Evolutionary conservation across 2,113 vertebrate genomes (phyloP).

Genomic region (Uria lomvia): DNA sequence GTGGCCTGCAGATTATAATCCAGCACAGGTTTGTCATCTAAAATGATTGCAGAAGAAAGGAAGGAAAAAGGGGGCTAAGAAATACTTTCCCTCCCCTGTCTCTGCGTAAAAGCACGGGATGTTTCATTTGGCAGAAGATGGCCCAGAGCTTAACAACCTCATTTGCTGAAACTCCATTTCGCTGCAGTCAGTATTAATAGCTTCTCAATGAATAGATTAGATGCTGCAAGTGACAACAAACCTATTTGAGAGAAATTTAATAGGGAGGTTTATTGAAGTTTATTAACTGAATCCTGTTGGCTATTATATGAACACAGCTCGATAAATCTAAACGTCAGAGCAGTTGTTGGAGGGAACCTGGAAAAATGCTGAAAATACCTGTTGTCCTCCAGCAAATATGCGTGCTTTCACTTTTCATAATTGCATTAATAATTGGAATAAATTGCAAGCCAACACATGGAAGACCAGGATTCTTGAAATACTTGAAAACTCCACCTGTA

Average conservation of each 20-base stretch:
- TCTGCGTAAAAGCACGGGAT: neutral
- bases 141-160: constrained; percentile 56
- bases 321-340: constrained; percentile 65
- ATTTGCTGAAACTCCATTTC: constrained; percentile 59
- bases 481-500: neutral
- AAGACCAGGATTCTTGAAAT: neutral
- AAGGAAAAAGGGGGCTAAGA: neutral
- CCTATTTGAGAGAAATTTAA: constrained; percentile 75
- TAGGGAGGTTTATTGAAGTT: constrained; percentile 75
- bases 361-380: constrained; percentile 22
- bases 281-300: constrained; percentile 75
- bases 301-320: constrained; percentile 64
- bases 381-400: neutral
- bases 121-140: constrained; percentile 45
- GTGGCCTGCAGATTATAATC: neutral
- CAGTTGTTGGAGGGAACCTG: constrained; percentile 25
- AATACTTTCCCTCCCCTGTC: neutral
- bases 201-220: constrained; percentile 71
- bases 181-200: constrained; percentile 69
- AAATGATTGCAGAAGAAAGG: neutral
- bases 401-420: constrained; percentile 38
- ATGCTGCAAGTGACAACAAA: constrained; percentile 66
- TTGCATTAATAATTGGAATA: constrained; percentile 28
- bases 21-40: neutral
- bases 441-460: neutral